phyloP scores from a whole-genome alignment of 2,888 invertebrate species.

The Netelia virgata region DNA sequence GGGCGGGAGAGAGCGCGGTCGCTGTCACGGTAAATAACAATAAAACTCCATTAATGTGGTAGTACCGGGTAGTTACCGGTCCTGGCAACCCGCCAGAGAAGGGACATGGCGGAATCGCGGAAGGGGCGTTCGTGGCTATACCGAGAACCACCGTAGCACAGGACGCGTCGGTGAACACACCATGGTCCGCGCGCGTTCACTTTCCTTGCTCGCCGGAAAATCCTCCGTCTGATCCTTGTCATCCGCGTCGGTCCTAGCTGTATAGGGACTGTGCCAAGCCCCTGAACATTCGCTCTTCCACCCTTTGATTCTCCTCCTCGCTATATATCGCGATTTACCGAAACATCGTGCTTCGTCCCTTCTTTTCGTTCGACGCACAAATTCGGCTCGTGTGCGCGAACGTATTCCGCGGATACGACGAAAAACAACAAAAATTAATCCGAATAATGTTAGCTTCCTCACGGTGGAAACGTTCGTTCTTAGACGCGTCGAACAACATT shows the following conservation, averaged over 20 bases:
- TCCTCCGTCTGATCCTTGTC: constrained; percentile 57
- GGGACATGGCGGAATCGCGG: constrained; percentile 75
- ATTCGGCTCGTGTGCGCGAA: neutral
- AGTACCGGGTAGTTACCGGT: constrained; percentile 80
- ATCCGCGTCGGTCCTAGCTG: constrained; percentile 21
- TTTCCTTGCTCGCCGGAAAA: constrained; percentile 48
- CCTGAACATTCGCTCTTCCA: constrained; percentile 43
- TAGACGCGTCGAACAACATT: neutral
- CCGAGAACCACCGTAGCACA: constrained; percentile 69
- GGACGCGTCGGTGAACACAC: constrained; percentile 67
- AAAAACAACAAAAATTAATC: too few species aligned
- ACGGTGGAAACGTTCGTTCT: neutral
- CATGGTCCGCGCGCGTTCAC: constrained; percentile 46
- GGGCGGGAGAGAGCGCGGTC: constrained; percentile 37
- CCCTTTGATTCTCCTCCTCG: constrained; percentile 1
- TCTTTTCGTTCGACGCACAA: constrained; percentile 6
- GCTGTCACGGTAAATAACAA: constrained; percentile 83
- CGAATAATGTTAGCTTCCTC: neutral
- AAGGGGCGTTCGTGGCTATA: constrained; percentile 28
- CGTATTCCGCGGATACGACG: too few species aligned
- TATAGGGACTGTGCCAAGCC: constrained; percentile 7
- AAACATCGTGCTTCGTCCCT: neutral
- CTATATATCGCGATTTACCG: neutral
- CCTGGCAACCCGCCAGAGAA: constrained; percentile 79
- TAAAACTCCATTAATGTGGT: constrained; percentile 84